These are phyloP conservation scores for Phocoena sinus DNA, from an alignment of 2,113 vertebrate species.

Conservation along the genomic window DNA sequence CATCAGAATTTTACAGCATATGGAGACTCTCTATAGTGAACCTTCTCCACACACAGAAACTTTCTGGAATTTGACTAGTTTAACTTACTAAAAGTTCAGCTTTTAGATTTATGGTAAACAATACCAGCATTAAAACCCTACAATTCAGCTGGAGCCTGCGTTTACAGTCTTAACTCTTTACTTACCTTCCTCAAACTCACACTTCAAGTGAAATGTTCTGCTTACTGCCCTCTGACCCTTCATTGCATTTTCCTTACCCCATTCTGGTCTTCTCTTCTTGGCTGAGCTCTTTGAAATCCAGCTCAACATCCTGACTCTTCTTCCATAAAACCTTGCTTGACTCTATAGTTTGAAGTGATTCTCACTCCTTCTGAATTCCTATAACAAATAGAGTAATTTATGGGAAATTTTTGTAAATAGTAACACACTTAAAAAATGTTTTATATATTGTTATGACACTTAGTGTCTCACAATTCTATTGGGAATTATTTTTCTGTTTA, in stretches of 20 bases:
- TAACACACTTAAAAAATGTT: background rate
- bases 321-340: background rate
- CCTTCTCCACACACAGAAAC: background rate
- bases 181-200: background rate
- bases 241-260: background rate
- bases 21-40: background rate
- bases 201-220: background rate
- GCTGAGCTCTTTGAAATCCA: background rate
- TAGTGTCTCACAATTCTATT: background rate
- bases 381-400: background rate
- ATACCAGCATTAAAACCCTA: background rate
- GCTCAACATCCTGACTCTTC: background rate
- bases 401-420: background rate
- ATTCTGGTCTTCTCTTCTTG: background rate
- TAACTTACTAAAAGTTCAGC: slow-evolving; percentile 36
- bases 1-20: slow-evolving; percentile 49
- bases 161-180: background rate
- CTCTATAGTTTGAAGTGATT: background rate
- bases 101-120: slow-evolving; percentile 31
- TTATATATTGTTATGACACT: background rate
- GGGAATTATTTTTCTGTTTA: background rate
- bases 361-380: background rate
- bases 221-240: background rate
- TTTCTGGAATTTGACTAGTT: slow-evolving; percentile 35
- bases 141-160: background rate